Evolutionary conservation across 2,797 vertebrate genomes (phyloP).

Genomic region (Aselliscus stoliczkanus): DNA sequence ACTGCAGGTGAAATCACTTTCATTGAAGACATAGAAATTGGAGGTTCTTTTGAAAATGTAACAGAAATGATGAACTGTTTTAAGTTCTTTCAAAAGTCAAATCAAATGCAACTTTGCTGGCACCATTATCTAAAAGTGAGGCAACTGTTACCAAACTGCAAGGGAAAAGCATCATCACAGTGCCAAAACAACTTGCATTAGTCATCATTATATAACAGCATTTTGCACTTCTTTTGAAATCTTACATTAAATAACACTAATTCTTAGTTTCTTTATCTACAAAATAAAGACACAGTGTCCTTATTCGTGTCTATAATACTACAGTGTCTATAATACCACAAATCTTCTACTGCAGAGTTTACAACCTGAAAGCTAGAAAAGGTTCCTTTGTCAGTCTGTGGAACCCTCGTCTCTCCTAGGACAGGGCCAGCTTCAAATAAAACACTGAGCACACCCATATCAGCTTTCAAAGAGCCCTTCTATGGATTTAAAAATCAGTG

Average conservation of each 20-base stretch:
- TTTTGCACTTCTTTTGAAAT: neutral
- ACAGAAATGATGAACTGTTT: constrained; percentile 30
- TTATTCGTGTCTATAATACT: too few species aligned
- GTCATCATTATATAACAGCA: constrained; percentile 25
- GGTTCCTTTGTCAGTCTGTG: neutral
- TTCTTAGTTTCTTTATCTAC: neutral
- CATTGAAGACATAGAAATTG: neutral
- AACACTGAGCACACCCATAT: neutral
- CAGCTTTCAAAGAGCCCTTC: neutral
- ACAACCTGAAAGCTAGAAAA: neutral
- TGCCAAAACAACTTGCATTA: constrained; percentile 33
- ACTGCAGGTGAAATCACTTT: neutral
- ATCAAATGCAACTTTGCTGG: constrained; percentile 20
- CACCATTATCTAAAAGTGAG: constrained; percentile 9
- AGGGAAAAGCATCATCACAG: neutral
- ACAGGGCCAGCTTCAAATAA: neutral
- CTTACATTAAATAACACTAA: neutral
- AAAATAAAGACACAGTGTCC: neutral
- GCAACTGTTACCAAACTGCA: constrained; percentile 14
- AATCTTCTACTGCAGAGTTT: neutral
- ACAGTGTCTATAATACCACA: neutral
- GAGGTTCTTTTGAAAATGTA: neutral
- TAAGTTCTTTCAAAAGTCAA: constrained; percentile 24
- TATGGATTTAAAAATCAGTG: neutral
- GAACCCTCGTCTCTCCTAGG: neutral